Evolutionary conservation across 2,888 invertebrate species (phyloP).

Genomic region (Nipponacmea schrenckii): DNA sequence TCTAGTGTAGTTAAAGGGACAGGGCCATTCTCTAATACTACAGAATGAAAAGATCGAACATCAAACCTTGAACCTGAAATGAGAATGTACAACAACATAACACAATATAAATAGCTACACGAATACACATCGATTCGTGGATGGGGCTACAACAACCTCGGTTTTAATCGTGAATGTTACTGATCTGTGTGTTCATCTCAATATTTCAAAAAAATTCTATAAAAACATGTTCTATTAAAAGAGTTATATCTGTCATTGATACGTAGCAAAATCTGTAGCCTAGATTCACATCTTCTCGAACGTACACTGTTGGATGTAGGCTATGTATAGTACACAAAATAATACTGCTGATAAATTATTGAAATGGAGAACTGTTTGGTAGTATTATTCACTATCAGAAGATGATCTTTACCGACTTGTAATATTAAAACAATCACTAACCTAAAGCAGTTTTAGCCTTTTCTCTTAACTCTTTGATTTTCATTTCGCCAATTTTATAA

Average conservation of each 20-base stretch:
- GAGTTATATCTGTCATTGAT: too few species aligned
- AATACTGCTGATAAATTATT: too few species aligned
- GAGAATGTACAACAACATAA: not conserved
- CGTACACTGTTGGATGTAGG: too few species aligned
- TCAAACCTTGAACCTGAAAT: slow-evolving; percentile 54
- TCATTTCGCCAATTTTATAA: slow-evolving; percentile 61
- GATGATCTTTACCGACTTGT: too few species aligned
- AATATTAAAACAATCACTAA: slow-evolving; percentile 15
- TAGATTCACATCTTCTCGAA: too few species aligned
- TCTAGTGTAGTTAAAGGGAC: slow-evolving; percentile 59
- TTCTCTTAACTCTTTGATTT: slow-evolving; percentile 54
- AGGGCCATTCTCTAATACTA: slow-evolving; percentile 56
- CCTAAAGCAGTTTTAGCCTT: slow-evolving; percentile 58
- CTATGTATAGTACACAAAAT: too few species aligned
- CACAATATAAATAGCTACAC: not conserved
- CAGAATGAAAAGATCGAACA: slow-evolving; percentile 62
- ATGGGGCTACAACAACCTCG: not conserved
- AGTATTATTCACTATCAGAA: too few species aligned
- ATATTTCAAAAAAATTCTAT: not conserved
- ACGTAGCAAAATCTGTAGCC: too few species aligned
- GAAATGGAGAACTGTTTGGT: too few species aligned
- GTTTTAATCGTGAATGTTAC: not conserved
- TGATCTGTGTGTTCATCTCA: too few species aligned
- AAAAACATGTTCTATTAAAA: not conserved
- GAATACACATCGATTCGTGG: too few species aligned